Conservation (phyloP, 2,113 vertebrate species). For the Odontophorus gujanensis region DNA sequence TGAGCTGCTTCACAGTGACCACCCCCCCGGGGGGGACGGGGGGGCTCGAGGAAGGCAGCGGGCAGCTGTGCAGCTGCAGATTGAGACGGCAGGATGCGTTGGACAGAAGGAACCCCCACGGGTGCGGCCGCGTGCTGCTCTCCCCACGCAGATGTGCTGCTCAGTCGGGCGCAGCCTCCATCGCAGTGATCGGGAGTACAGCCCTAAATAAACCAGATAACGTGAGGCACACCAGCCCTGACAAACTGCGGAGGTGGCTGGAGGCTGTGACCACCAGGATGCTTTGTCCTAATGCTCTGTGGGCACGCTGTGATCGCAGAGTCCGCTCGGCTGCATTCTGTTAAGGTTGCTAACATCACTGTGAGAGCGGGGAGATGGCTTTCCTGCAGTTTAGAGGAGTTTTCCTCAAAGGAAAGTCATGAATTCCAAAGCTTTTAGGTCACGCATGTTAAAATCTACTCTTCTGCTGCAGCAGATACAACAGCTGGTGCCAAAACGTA, state of each 20-base stretch:
- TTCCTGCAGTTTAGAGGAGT: background rate
- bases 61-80: background rate
- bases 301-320: background rate
- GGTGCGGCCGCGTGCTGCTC: no score
- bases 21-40: background rate
- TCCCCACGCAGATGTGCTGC: no score
- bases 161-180: no score
- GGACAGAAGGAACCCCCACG: no score
- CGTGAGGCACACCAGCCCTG: background rate
- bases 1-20: no score
- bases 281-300: background rate
- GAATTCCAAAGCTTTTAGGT: constrained; percentile 72
- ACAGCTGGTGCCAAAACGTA: constrained; percentile 39
- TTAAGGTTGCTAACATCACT: background rate
- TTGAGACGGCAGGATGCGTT: no score
- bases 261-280: background rate
- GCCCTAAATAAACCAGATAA: background rate
- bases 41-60: background rate
- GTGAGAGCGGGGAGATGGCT: background rate
- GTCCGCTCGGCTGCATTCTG: background rate
- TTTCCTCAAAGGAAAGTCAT: constrained; percentile 50
- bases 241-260: background rate
- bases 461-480: background rate
- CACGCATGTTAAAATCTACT: constrained; percentile 6
- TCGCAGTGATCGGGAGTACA: rapidly evolving